Conservation (phyloP, 1,140 invertebrate genomes). For the Batillaria attramentaria region DNA sequence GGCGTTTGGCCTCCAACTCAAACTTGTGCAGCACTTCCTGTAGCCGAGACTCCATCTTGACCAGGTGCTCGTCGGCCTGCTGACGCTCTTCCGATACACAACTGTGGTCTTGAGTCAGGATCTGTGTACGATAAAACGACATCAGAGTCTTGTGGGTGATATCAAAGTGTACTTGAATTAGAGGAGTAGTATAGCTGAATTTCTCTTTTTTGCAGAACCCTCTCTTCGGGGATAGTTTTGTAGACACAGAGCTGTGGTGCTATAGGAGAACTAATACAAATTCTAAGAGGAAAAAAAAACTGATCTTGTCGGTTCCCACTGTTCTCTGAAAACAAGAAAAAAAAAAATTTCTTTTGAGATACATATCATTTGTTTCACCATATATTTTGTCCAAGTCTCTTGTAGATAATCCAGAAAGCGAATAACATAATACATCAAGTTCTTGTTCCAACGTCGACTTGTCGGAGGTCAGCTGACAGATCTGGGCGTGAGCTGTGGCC, state of each 20-base stretch:
- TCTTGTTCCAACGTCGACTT: conserved; percentile 58
- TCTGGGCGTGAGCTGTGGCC: conserved; percentile 45
- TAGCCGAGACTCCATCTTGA: conserved; percentile 56
- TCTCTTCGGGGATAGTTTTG: no score
- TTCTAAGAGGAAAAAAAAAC: neutral
- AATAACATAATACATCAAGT: conserved; percentile 59
- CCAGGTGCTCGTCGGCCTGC: conserved; percentile 48
- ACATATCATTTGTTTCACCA: no score
- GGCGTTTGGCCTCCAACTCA: conserved; percentile 51
- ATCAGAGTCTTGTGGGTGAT: no score
- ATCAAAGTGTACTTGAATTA: no score
- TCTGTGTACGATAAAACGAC: no score
- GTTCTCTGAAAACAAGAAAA: no score
- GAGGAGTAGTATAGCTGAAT: no score
- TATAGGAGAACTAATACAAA: neutral
- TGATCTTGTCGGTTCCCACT: no score
- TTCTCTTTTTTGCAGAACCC: no score
- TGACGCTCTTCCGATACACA: conserved; percentile 8
- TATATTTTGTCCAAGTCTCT: neutral
- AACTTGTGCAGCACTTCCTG: conserved; percentile 60
- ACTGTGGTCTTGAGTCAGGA: neutral
- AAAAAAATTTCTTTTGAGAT: no score
- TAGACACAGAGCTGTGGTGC: no score
- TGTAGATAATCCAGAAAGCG: neutral
- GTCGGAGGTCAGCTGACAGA: conserved; percentile 54